A percentile compares a stretch with the other conserved stretches of the same genome.
Evolutionary conservation across 2,113 vertebrate species (phyloP).

Genomic region (Fregata magnificens): DNA sequence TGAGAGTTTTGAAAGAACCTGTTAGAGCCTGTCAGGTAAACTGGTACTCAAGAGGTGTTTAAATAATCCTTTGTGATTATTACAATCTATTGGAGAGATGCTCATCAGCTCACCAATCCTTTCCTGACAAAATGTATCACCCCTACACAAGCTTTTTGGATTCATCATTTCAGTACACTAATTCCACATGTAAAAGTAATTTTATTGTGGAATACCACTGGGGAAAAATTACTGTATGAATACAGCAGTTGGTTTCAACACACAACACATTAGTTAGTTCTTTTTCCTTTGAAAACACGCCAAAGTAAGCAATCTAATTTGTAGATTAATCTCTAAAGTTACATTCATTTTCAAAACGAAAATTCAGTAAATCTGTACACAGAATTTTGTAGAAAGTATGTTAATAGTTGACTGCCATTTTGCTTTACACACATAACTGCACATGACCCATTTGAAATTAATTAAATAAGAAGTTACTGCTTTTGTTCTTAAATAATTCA

Average conservation of each 20-base stretch:
- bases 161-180: neutral
- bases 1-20: neutral
- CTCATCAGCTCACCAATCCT: neutral
- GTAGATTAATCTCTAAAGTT: neutral
- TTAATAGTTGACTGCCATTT: neutral
- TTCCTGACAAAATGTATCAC: neutral
- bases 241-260: neutral
- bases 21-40: neutral
- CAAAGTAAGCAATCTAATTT: neutral
- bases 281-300: neutral
- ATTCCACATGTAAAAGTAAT: neutral
- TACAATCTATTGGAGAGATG: neutral
- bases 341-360: neutral
- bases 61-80: slow-evolving; percentile 15
- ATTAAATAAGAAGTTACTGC: neutral
- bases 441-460: neutral
- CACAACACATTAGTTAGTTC: neutral
- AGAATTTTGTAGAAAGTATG: neutral
- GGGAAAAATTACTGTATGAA: neutral
- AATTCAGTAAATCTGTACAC: neutral
- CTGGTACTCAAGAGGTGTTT: neutral
- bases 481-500: neutral
- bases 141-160: neutral
- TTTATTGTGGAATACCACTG: neutral
- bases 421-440: neutral